Evolutionary conservation across 2,888 invertebrate species (phyloP).

Genomic region (Anorthoa munda): DNA sequence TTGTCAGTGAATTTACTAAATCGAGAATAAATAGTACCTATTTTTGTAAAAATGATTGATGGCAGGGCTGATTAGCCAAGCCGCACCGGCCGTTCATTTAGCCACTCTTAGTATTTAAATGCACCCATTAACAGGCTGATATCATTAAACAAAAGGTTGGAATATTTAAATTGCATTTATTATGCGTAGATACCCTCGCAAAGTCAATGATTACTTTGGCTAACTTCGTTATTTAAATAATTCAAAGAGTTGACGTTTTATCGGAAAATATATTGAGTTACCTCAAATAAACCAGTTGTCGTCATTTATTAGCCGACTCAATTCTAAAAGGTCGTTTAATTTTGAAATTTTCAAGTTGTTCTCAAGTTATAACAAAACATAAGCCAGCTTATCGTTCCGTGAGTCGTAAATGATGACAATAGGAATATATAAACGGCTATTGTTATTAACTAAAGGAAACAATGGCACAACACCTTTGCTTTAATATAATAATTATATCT

Average conservation of each 20-base stretch:
- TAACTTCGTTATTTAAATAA: constrained; percentile 58
- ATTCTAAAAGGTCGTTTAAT: constrained; percentile 43
- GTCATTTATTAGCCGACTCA: constrained; percentile 52
- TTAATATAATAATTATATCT: too few species aligned
- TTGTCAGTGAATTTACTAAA: too few species aligned
- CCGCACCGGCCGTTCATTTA: too few species aligned
- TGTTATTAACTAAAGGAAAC: too few species aligned
- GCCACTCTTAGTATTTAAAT: background rate
- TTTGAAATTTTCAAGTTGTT: constrained; percentile 40
- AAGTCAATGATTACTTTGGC: constrained; percentile 60
- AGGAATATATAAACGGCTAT: too few species aligned
- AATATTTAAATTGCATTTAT: constrained; percentile 50
- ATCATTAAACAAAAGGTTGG: too few species aligned
- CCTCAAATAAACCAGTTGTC: constrained; percentile 52
- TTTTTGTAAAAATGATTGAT: too few species aligned
- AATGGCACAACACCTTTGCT: too few species aligned
- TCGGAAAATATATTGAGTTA: constrained; percentile 61
- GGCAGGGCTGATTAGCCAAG: too few species aligned
- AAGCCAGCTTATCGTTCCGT: background rate
- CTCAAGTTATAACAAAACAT: constrained; percentile 36
- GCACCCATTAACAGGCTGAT: too few species aligned
- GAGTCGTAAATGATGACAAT: too few species aligned
- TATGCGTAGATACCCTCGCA: constrained; percentile 40
- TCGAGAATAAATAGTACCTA: too few species aligned
- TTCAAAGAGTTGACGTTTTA: constrained; percentile 59